Conservation (phyloP, 1,140 invertebrate species). For the Euwallacea fornicatus region DNA sequence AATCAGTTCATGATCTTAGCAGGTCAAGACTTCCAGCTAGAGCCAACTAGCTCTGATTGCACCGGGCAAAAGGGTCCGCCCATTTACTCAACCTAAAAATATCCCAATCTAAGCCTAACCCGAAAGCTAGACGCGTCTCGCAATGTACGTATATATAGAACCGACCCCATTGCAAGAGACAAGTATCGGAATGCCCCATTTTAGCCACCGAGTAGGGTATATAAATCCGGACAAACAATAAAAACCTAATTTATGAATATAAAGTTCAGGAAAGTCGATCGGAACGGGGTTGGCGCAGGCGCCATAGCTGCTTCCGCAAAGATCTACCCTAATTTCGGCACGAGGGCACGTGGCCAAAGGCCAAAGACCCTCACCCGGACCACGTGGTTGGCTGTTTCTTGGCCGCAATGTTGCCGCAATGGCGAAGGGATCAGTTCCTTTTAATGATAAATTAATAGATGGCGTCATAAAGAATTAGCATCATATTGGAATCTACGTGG, state of each 20-base stretch:
- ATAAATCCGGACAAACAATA: conserved; percentile 36
- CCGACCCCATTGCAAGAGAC: conserved; percentile 17
- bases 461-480: too few species aligned
- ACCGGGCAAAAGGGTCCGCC: not conserved
- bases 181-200: conserved; percentile 34
- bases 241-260: conserved; percentile 37
- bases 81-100: conserved; percentile 10
- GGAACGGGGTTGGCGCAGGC: conserved; percentile 19
- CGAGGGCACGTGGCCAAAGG: conserved; percentile 34
- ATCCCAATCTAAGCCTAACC: not conserved
- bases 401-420: conserved; percentile 18
- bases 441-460: too few species aligned
- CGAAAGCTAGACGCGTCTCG: not conserved
- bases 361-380: conserved; percentile 26
- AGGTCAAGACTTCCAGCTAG: too few species aligned
- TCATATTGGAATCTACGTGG: too few species aligned
- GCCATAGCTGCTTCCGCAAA: conserved; percentile 8
- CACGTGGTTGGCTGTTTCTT: conserved; percentile 23
- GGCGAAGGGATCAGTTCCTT: too few species aligned
- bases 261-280: conserved; percentile 29
- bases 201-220: conserved; percentile 15
- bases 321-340: conserved; percentile 33
- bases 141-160: conserved; percentile 12
- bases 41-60: too few species aligned
- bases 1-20: too few species aligned